A percentile compares a stretch with the other conserved stretches of the same genome.
Evolutionary conservation across 1,140 invertebrate genomes (phyloP).

Genomic region (Drosophila funebris): DNA sequence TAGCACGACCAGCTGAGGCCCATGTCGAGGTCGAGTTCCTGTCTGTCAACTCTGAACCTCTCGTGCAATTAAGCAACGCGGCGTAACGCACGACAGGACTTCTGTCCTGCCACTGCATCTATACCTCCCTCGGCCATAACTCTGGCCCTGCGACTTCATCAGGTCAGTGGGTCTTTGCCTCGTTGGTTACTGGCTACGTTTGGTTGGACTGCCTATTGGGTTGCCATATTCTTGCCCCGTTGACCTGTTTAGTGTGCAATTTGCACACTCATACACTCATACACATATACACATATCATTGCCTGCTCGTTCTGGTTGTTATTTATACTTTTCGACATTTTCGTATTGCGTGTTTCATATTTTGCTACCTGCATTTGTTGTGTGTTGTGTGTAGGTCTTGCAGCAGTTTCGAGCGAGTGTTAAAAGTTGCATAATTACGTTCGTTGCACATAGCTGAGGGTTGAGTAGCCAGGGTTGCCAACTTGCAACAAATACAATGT

Average conservation of each 20-base stretch:
- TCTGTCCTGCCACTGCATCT: conserved; percentile 25
- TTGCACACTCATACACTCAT: conserved; percentile 30
- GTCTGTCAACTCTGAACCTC: conserved; percentile 37
- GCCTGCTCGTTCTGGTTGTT: conserved; percentile 49
- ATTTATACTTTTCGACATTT: conserved; percentile 50
- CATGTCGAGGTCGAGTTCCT: conserved; percentile 32
- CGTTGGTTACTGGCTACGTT: conserved; percentile 34
- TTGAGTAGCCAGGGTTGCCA: conserved; percentile 35
- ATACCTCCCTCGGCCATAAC: neutral
- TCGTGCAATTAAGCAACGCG: conserved; percentile 64
- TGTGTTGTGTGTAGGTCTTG: conserved; percentile 51
- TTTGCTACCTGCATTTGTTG: conserved; percentile 60
- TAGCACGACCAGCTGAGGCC: neutral
- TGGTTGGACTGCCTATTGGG: conserved; percentile 63
- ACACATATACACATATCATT: conserved; percentile 44
- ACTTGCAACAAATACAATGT: neutral
- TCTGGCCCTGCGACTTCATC: neutral
- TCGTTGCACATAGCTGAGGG: conserved; percentile 44
- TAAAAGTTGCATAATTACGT: conserved; percentile 76
- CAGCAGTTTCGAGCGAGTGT: conserved; percentile 55
- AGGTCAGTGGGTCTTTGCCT: conserved; percentile 41
- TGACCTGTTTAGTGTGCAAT: conserved; percentile 66
- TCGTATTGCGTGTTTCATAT: conserved; percentile 66
- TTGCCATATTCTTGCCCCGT: conserved; percentile 35
- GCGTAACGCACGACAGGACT: conserved; percentile 68